phyloP scores from a whole-genome alignment of 2,888 invertebrate genomes.

The Salticus scenicus region DNA sequence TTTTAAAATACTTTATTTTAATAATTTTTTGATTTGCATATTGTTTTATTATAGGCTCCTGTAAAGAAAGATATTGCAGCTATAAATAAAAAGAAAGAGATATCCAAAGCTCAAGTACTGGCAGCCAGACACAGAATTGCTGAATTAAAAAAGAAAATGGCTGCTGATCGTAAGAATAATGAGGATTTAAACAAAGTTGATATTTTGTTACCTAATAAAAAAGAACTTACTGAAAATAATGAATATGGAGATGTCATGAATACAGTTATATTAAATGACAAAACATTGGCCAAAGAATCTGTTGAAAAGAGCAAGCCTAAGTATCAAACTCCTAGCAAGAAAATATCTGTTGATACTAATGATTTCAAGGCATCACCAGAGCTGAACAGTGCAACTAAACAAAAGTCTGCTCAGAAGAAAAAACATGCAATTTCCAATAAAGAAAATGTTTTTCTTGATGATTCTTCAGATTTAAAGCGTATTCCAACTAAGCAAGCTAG shows the following conservation, averaged over 20 bases:
- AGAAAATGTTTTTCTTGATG: conserved; percentile 7
- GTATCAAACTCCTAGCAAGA: no score
- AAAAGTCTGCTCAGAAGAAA: not conserved
- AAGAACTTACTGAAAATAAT: no score
- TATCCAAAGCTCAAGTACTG: conserved; percentile 25
- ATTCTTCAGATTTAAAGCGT: not conserved
- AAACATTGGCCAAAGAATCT: no score
- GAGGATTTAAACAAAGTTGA: conserved; percentile 2
- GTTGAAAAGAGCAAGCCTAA: no score
- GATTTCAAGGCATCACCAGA: no score
- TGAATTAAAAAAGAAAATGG: conserved; percentile 51
- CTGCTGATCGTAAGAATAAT: not conserved
- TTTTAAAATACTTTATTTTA: not conserved
- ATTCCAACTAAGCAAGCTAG: not conserved
- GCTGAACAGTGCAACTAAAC: no score
- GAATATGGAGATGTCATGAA: no score
- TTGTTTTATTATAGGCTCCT: not conserved
- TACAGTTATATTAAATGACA: no score
- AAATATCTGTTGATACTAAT: no score
- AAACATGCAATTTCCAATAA: not conserved
- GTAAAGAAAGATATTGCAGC: not conserved
- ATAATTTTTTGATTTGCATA: no score
- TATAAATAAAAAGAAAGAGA: not conserved
- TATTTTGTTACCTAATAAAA: not conserved
- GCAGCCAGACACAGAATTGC: conserved; percentile 62